phyloP scores from a whole-genome alignment of 2,888 invertebrate genomes.

The Abrostola tripartita region DNA sequence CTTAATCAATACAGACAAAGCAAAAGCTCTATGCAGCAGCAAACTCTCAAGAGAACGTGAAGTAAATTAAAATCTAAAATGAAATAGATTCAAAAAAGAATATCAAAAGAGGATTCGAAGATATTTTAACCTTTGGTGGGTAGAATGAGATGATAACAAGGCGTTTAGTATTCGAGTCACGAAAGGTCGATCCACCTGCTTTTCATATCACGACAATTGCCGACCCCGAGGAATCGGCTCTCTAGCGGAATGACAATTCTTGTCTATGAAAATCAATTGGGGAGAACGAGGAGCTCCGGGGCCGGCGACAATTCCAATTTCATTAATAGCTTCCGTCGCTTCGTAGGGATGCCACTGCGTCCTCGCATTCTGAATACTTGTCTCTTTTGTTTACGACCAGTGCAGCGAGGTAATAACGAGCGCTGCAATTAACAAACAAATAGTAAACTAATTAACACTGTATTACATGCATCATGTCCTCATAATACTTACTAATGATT shows the following conservation, averaged over 20 bases:
- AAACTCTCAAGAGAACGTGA: constrained; percentile 55
- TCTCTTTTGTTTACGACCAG: constrained; percentile 48
- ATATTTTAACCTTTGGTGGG: constrained; percentile 79
- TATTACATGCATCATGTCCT: constrained; percentile 3
- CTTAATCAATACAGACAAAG: constrained; percentile 45
- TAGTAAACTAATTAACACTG: constrained; percentile 33
- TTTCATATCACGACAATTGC: constrained; percentile 87
- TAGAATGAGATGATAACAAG: constrained; percentile 83
- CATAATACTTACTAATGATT: constrained; percentile 20
- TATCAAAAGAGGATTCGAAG: constrained; percentile 71
- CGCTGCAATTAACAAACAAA: constrained; percentile 57
- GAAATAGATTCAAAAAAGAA: constrained; percentile 71
- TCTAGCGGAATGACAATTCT: constrained; percentile 82
- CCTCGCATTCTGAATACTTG: constrained; percentile 51
- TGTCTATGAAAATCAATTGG: constrained; percentile 86
- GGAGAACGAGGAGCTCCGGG: constrained; percentile 74
- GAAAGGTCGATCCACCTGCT: constrained; percentile 84
- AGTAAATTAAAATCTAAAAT: constrained; percentile 72
- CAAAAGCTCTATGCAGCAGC: constrained; percentile 45
- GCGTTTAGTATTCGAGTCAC: constrained; percentile 83
- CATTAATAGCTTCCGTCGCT: constrained; percentile 81
- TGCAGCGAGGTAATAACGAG: constrained; percentile 50
- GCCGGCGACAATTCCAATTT: constrained; percentile 80
- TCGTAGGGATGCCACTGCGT: constrained; percentile 66
- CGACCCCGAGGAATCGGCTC: constrained; percentile 81